Conservation (phyloP, 1,140 invertebrate genomes). For the Oppia nitens region DNA sequence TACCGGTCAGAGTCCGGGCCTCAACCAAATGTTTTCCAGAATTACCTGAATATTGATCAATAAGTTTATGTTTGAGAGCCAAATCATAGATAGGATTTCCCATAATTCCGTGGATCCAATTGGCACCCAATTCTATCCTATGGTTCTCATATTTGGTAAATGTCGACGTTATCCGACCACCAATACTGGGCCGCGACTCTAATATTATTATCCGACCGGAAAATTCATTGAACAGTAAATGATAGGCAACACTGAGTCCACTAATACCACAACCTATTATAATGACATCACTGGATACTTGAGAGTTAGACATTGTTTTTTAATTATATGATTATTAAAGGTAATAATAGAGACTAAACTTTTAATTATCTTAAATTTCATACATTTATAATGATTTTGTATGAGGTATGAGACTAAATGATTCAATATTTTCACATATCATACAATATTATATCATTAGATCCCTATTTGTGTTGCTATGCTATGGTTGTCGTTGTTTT, state of each 20-base stretch:
- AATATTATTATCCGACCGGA: slow-evolving; percentile 39
- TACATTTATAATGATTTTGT: too few species aligned
- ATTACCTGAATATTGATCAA: background rate
- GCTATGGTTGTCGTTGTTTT: too few species aligned
- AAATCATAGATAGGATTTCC: slow-evolving; percentile 46
- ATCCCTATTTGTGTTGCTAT: too few species aligned
- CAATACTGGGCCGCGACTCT: slow-evolving; percentile 48
- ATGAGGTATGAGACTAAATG: too few species aligned
- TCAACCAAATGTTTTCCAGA: background rate
- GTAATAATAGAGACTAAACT: too few species aligned
- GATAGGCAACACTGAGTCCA: slow-evolving; percentile 63
- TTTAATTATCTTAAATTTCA: too few species aligned
- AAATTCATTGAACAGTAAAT: slow-evolving; percentile 44
- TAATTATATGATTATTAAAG: too few species aligned
- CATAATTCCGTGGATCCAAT: slow-evolving; percentile 71
- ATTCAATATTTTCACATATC: too few species aligned
- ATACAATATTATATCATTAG: too few species aligned
- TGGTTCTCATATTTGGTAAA: slow-evolving; percentile 25
- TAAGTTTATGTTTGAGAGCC: slow-evolving; percentile 9
- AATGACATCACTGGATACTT: slow-evolving; percentile 39
- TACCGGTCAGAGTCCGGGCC: background rate
- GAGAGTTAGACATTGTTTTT: background rate
- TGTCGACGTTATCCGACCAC: slow-evolving; percentile 42
- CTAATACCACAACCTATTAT: slow-evolving; percentile 74
- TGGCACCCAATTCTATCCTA: slow-evolving; percentile 58